Evolutionary conservation across 2,113 vertebrate genomes (phyloP).

Genomic region (Lepisosteus oculatus): DNA sequence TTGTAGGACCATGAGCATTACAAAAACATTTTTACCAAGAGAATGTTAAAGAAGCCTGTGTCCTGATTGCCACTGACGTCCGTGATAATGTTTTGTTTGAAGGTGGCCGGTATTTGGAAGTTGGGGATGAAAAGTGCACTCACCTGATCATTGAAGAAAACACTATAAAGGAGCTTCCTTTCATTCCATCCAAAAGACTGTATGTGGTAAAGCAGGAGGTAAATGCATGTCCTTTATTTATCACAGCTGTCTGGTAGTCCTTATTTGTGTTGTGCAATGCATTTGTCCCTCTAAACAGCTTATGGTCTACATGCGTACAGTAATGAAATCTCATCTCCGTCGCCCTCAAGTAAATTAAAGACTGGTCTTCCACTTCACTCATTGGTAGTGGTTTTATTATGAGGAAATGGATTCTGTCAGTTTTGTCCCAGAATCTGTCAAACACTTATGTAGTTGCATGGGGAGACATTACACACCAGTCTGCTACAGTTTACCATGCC

Average conservation of each 20-base stretch:
- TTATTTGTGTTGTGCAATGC: too few relatives aligned
- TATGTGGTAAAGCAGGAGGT: conserved; percentile 97
- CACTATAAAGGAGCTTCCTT: conserved; percentile 85
- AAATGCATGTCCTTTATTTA: conserved; percentile 34
- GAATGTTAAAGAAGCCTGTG: too few relatives aligned
- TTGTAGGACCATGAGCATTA: too few relatives aligned
- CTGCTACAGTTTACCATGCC: not conserved
- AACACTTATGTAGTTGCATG: not conserved
- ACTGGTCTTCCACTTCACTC: not conserved
- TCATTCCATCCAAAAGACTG: conserved; percentile 77
- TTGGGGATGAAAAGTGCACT: conserved; percentile 86
- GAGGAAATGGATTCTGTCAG: not conserved
- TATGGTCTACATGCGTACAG: too few relatives aligned
- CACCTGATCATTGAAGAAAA: conserved; percentile 95
- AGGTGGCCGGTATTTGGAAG: conserved; percentile 80
- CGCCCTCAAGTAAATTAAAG: not conserved
- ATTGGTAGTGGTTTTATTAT: not conserved
- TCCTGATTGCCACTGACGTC: not conserved
- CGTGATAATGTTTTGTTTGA: not conserved
- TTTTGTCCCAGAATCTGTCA: not conserved
- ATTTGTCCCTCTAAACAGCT: too few relatives aligned
- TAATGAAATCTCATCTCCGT: not conserved
- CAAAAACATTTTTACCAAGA: too few relatives aligned
- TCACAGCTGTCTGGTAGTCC: not conserved
- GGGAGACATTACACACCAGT: not conserved